Evolutionary conservation across 2,888 invertebrate species (phyloP).

Genomic region (Tetramorium bicarinatum): DNA sequence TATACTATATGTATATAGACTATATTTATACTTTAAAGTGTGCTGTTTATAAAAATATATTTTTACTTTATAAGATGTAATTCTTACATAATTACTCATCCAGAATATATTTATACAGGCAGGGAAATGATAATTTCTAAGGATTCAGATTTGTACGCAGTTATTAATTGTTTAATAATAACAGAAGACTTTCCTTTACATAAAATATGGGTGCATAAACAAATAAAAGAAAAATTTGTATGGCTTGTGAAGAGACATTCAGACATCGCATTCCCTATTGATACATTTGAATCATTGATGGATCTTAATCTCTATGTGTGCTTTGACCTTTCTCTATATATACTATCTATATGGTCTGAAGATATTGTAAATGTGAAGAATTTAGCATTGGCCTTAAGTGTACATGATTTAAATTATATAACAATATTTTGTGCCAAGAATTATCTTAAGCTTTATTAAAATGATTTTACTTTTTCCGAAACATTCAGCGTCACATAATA

Average conservation of each 20-base stretch:
- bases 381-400: slow-evolving; percentile 5
- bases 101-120: neutral
- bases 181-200: neutral
- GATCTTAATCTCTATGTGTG: neutral
- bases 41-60: neutral
- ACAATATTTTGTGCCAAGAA: neutral
- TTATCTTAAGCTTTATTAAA: slow-evolving; percentile 3
- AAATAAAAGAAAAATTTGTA: neutral
- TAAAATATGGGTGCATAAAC: slow-evolving; percentile 24
- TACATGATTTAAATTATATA: slow-evolving; percentile 1
- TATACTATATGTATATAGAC: too few species aligned
- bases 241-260: neutral
- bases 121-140: slow-evolving; percentile 7
- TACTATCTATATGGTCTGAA: slow-evolving; percentile 28
- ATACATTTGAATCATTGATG: neutral
- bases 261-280: neutral
- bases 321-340: too few species aligned
- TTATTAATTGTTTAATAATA: slow-evolving; percentile 6
- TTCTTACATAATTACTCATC: neutral
- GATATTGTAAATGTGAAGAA: slow-evolving; percentile 16
- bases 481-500: neutral
- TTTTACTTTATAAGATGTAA: neutral
- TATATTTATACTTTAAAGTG: neutral
- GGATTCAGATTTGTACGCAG: slow-evolving; percentile 6
- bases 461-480: neutral